Percentiles rank a stretch among this genome's conserved stretches.
These are phyloP conservation scores for Argyrosomus regius DNA, from an alignment of 2,797 vertebrate genomes.

Conservation along the genomic window DNA sequence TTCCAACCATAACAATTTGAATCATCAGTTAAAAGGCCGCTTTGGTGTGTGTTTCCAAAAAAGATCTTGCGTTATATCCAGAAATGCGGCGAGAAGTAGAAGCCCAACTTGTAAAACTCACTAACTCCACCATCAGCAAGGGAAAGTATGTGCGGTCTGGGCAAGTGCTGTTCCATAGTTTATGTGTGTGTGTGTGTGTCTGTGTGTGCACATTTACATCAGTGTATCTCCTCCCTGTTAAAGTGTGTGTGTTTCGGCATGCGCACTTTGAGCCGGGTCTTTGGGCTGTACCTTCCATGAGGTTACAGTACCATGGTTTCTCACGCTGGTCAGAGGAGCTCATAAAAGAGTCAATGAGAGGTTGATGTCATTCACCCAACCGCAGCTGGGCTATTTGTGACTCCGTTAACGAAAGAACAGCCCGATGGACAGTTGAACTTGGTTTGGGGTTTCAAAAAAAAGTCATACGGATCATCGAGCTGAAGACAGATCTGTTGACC, in stretches of 20 bases:
- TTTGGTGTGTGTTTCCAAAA: slow-evolving; percentile 75
- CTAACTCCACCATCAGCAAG: slow-evolving; percentile 65
- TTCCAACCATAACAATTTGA: slow-evolving; percentile 82
- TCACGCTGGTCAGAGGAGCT: slow-evolving; percentile 74
- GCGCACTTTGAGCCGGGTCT: slow-evolving; percentile 36
- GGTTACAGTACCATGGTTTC: slow-evolving; percentile 70
- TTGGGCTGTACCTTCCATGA: slow-evolving; percentile 57
- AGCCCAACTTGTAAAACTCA: slow-evolving; percentile 73
- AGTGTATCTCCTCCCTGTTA: slow-evolving; percentile 10
- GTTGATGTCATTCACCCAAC: slow-evolving; percentile 79
- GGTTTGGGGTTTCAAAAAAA: slow-evolving; percentile 60
- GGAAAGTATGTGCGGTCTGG: slow-evolving; percentile 77
- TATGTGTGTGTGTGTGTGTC: slow-evolving; percentile 27
- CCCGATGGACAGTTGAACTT: slow-evolving; percentile 61
- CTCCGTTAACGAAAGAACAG: slow-evolving; percentile 56
- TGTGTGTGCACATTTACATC: slow-evolving; percentile 16
- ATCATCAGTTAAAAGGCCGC: slow-evolving; percentile 73
- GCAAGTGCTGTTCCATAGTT: slow-evolving; percentile 21
- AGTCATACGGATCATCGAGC: slow-evolving; percentile 64
- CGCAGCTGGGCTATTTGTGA: slow-evolving; percentile 75
- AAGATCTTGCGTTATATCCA: slow-evolving; percentile 65
- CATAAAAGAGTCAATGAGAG: slow-evolving; percentile 77
- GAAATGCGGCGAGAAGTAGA: slow-evolving; percentile 66
- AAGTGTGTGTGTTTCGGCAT: slow-evolving; percentile 25
- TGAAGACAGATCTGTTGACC: slow-evolving; percentile 72